Evolutionary conservation across 1,140 invertebrate species (phyloP).

Genomic region (Diuraphis noxia): DNA sequence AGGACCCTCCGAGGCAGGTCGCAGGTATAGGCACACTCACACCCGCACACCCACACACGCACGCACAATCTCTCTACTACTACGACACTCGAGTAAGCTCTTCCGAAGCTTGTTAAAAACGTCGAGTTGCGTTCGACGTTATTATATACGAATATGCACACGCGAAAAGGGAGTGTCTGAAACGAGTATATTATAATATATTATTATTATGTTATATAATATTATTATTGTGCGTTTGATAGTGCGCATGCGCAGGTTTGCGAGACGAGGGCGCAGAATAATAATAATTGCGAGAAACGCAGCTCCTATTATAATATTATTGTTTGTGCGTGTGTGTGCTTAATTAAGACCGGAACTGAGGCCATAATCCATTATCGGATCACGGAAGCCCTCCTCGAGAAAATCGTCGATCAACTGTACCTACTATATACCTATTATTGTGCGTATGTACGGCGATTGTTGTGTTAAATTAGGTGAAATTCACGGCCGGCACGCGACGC

Average conservation of each 20-base stretch:
- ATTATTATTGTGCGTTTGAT: no score
- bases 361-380: constrained; percentile 11
- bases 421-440: background rate
- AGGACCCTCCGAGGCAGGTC: background rate
- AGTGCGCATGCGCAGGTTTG: background rate
- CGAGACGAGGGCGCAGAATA: no score
- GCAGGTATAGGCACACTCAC: background rate
- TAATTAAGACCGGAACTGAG: constrained; percentile 23
- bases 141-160: background rate
- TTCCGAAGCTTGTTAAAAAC: constrained; percentile 30
- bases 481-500: background rate
- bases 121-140: background rate
- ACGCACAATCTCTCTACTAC: background rate
- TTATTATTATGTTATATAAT: no score
- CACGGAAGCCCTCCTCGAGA: background rate
- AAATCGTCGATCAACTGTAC: constrained; percentile 10
- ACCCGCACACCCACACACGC: background rate
- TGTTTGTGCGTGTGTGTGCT: background rate
- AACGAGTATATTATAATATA: no score
- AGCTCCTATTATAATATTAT: background rate
- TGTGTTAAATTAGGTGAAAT: constrained; percentile 1
- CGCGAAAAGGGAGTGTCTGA: background rate
- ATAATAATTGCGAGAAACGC: constrained; percentile 18
- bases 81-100: background rate
- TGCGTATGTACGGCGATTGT: background rate